These are phyloP conservation scores for Pungitius pungitius DNA, from an alignment of 2,113 vertebrate genomes.

Conservation along the genomic window DNA sequence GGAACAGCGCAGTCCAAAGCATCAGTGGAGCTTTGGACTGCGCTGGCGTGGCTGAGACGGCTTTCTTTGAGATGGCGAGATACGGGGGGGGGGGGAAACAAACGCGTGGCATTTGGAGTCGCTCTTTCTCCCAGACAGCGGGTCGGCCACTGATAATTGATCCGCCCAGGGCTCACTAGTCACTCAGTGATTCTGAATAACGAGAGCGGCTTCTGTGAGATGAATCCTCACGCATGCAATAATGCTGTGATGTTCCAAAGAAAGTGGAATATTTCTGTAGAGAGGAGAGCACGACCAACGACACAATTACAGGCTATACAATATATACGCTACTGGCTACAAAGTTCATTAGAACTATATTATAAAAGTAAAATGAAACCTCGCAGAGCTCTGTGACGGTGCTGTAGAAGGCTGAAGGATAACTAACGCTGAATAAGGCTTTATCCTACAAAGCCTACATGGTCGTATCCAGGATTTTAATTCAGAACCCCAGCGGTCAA, in stretches of 20 bases:
- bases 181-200: slow-evolving; percentile 47
- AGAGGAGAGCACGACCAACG: neutral
- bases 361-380: slow-evolving; percentile 8
- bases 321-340: neutral
- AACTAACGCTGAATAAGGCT: neutral
- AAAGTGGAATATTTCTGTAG: neutral
- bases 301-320: neutral
- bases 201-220: slow-evolving; percentile 13
- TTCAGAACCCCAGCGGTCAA: too few species aligned
- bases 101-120: slow-evolving; percentile 52
- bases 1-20: slow-evolving; percentile 29
- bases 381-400: neutral
- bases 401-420: neutral
- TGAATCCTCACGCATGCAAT: slow-evolving; percentile 16
- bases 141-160: slow-evolving; percentile 63
- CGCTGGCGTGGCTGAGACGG: slow-evolving; percentile 20
- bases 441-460: too few species aligned
- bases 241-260: neutral
- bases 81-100: slow-evolving; percentile 20
- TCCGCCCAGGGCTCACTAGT: slow-evolving; percentile 49
- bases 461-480: too few species aligned
- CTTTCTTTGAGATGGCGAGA: slow-evolving; percentile 19
- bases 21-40: slow-evolving; percentile 44
- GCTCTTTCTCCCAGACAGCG: slow-evolving; percentile 50
- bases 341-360: slow-evolving; percentile 8